Percentiles rank a stretch among this genome's conserved stretches.
Conservation (phyloP, 2,113 vertebrate genomes). For the Chaetorhynchus papuensis region DNA sequence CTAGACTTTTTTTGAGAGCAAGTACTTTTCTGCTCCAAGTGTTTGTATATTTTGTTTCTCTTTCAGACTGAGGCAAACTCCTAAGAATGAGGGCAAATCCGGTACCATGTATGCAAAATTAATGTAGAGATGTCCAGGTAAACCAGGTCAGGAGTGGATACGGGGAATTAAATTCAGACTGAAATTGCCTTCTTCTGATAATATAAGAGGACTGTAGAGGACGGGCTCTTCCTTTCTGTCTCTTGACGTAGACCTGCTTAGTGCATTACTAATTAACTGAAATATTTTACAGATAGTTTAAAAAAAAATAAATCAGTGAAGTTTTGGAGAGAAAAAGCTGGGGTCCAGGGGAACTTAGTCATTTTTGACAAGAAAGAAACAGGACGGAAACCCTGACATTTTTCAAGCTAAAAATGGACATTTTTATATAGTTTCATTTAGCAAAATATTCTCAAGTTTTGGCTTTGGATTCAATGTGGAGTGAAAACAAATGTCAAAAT, state of each 20-base stretch:
- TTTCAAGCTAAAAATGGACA: not conserved
- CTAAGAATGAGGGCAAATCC: not conserved
- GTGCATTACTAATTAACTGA: not conserved
- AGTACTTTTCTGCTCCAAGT: not conserved
- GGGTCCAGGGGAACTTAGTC: not conserved
- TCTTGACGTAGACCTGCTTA: not conserved
- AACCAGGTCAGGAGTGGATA: not conserved
- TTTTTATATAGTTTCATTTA: not conserved
- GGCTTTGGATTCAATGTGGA: not conserved
- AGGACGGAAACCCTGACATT: not conserved
- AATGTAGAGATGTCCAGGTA: not conserved
- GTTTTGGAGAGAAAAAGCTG: not conserved
- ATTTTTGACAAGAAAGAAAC: conserved; percentile 1
- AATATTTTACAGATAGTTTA: not conserved
- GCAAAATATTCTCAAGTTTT: not conserved
- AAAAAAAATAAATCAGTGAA: not conserved
- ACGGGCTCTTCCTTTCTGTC: not conserved
- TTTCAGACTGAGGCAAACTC: not conserved
- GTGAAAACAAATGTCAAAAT: conserved; percentile 45
- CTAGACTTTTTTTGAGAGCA: not conserved
- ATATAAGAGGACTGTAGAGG: not conserved
- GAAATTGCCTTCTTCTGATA: not conserved
- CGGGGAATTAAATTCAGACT: not conserved
- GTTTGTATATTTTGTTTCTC: not conserved
- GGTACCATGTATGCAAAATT: not conserved